Conservation (phyloP, 2,113 vertebrate species). For the Ochotona princeps region DNA sequence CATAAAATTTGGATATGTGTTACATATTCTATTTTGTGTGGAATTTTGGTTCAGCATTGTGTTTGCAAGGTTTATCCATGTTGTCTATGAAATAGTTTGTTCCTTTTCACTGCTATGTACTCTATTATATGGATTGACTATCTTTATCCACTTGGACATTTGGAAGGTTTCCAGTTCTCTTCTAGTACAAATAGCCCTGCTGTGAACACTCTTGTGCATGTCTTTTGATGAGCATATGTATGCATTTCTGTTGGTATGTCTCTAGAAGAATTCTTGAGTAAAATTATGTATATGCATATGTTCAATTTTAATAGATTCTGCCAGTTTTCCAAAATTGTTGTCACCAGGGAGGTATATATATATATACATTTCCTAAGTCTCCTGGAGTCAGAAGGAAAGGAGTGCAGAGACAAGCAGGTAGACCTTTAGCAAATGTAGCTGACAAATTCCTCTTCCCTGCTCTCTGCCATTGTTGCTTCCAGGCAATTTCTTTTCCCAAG, state of each 20-base stretch:
- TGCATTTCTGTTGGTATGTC: slow-evolving; percentile 62
- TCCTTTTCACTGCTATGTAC: slow-evolving; percentile 29
- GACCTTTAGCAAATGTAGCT: slow-evolving; percentile 6
- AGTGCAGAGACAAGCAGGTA: not conserved
- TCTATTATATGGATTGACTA: slow-evolving; percentile 19
- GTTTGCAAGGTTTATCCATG: not conserved
- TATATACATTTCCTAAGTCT: slow-evolving; percentile 37
- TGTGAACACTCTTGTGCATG: slow-evolving; percentile 54
- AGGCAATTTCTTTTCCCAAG: not conserved
- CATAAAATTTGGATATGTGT: not conserved
- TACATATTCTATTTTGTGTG: slow-evolving; percentile 19
- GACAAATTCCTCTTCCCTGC: slow-evolving; percentile 37
- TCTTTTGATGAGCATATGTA: slow-evolving; percentile 66
- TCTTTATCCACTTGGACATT: slow-evolving; percentile 54
- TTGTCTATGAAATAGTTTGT: not conserved
- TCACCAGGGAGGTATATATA: slow-evolving; percentile 38
- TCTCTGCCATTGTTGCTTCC: not conserved
- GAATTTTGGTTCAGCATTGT: not conserved
- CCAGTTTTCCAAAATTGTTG: slow-evolving; percentile 61
- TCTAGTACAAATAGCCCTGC: slow-evolving; percentile 49
- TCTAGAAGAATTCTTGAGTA: slow-evolving; percentile 61
- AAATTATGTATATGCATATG: slow-evolving; percentile 56
- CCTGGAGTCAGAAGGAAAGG: slow-evolving; percentile 1
- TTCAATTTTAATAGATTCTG: slow-evolving; percentile 59
- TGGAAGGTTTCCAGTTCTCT: slow-evolving; percentile 59